These are phyloP conservation scores for Ibycter americanus DNA, from an alignment of 2,797 vertebrate species.

Conservation along the genomic window DNA sequence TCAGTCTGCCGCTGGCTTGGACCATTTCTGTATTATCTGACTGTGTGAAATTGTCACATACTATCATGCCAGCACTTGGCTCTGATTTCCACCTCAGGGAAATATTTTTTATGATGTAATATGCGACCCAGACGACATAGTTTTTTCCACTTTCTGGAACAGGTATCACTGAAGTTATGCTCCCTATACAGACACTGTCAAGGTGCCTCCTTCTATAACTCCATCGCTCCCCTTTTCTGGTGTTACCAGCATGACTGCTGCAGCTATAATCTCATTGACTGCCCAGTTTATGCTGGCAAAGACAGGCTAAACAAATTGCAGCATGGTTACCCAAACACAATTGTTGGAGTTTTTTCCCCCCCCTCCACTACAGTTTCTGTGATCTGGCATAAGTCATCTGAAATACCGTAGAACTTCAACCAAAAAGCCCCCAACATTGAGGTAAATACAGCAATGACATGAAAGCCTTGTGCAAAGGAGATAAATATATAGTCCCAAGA, in stretches of 20 bases:
- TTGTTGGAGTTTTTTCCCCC: no score
- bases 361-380: background rate
- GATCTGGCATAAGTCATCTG: background rate
- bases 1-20: background rate
- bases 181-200: accelerated
- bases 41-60: background rate
- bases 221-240: background rate
- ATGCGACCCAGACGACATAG: background rate
- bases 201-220: background rate
- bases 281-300: background rate
- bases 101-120: background rate
- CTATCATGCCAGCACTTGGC: background rate
- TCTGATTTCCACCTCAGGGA: background rate
- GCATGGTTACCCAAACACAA: background rate
- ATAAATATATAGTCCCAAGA: background rate
- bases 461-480: background rate
- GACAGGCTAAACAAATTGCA: background rate
- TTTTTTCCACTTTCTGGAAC: background rate
- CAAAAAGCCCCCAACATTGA: accelerated
- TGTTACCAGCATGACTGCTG: background rate
- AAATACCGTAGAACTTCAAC: background rate
- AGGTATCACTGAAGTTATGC: background rate
- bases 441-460: background rate
- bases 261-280: background rate
- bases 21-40: background rate